Percentiles rank a stretch among this genome's conserved stretches.
Conservation (phyloP, 2,113 vertebrate genomes). For the Brachirus orientalis region DNA sequence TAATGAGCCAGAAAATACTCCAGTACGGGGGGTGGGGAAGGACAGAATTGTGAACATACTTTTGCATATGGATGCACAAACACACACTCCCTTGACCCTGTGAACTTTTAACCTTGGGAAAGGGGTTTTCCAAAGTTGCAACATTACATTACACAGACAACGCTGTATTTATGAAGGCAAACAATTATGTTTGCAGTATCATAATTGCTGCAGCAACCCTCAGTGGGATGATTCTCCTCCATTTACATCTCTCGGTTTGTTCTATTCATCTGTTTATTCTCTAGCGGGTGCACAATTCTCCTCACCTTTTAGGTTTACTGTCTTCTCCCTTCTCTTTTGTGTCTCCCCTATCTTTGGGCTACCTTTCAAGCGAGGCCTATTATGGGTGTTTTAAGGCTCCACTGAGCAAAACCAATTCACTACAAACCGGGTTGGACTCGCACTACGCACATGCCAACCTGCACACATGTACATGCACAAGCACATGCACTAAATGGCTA, state of each 20-base stretch:
- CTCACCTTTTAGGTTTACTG: slow-evolving; percentile 6
- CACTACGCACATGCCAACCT: slow-evolving; percentile 78
- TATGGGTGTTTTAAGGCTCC: slow-evolving; percentile 79
- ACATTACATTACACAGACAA: slow-evolving; percentile 50
- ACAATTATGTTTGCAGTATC: slow-evolving; percentile 81
- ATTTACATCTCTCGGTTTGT: slow-evolving; percentile 2
- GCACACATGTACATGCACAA: slow-evolving; percentile 77
- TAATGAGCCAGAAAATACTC: slow-evolving; percentile 71
- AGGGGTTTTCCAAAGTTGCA: slow-evolving; percentile 65
- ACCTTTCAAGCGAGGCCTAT: slow-evolving; percentile 71
- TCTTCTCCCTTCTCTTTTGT: not conserved
- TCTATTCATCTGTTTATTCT: slow-evolving; percentile 19
- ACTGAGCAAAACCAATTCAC: slow-evolving; percentile 78
- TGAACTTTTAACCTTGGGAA: slow-evolving; percentile 78
- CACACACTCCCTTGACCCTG: slow-evolving; percentile 65
- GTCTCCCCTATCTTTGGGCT: slow-evolving; percentile 23
- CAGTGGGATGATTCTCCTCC: not conserved
- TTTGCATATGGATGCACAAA: slow-evolving; percentile 37
- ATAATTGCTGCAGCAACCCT: slow-evolving; percentile 69
- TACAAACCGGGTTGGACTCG: slow-evolving; percentile 60
- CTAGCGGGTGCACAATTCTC: slow-evolving; percentile 1
- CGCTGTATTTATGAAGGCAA: slow-evolving; percentile 43
- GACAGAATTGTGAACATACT: slow-evolving; percentile 14
- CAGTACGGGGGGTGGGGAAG: no score
- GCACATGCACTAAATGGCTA: slow-evolving; percentile 50